phyloP scores from a whole-genome alignment of 2,888 invertebrate species.

The Axea sp. region DNA sequence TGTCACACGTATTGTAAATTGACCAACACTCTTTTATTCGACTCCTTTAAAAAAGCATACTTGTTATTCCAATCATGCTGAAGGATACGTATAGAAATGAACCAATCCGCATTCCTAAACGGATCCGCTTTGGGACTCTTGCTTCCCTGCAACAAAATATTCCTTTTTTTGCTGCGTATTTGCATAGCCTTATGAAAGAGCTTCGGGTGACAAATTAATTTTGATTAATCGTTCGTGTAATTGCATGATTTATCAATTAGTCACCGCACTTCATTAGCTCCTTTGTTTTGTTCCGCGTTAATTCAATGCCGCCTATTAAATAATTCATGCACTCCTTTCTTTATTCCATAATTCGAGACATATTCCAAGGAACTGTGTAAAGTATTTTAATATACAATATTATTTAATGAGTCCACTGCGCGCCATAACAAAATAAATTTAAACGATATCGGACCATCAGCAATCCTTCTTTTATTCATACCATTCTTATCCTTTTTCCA shows the following conservation, averaged over 20 bases:
- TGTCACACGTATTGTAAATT: slow-evolving; percentile 22
- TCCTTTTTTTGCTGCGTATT: slow-evolving; percentile 27
- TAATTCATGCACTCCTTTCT: no score
- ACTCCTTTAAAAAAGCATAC: slow-evolving; percentile 32
- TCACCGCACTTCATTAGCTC: slow-evolving; percentile 7
- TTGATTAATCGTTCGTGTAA: slow-evolving; percentile 36
- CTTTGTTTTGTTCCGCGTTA: not conserved
- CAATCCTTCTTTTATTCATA: no score
- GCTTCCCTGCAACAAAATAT: slow-evolving; percentile 23
- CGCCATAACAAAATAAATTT: no score
- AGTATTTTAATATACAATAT: no score
- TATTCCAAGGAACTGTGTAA: no score
- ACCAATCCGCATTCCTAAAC: slow-evolving; percentile 50
- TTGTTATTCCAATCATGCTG: slow-evolving; percentile 50
- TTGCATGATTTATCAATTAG: slow-evolving; percentile 44
- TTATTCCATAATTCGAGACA: no score
- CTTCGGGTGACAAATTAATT: slow-evolving; percentile 48
- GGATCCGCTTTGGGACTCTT: slow-evolving; percentile 44
- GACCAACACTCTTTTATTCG: slow-evolving; percentile 38
- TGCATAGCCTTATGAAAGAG: slow-evolving; percentile 36
- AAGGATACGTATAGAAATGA: slow-evolving; percentile 50
- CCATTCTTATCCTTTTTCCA: no score
- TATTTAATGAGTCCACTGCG: no score
- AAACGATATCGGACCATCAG: no score
- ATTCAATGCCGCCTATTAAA: not conserved